Percentiles rank a stretch among this genome's conserved stretches.
Conservation (phyloP, 2,888 invertebrate genomes). For the Acrocera orbiculus region DNA sequence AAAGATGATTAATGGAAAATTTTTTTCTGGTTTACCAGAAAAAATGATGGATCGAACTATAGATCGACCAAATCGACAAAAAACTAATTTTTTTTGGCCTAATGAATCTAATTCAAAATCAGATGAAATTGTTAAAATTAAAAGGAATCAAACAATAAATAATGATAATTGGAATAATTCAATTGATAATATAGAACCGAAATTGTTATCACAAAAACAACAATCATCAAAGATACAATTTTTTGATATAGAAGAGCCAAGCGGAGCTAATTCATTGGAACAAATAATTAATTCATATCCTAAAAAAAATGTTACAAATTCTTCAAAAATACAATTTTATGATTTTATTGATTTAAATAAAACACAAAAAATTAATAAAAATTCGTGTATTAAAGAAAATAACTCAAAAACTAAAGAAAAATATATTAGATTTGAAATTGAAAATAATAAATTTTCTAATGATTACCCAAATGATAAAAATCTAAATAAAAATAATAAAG, state of each 20-base stretch:
- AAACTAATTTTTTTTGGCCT: conserved; percentile 31
- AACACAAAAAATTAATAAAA: conserved; percentile 22
- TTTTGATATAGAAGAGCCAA: conserved; percentile 20
- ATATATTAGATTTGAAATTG: conserved; percentile 9
- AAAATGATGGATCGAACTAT: conserved; percentile 24
- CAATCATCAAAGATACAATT: conserved; percentile 29
- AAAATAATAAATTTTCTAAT: too few species aligned
- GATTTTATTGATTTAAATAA: conserved; percentile 21
- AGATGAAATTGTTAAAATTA: conserved; percentile 19
- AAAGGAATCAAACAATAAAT: conserved; percentile 11
- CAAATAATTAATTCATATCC: not conserved
- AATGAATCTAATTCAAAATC: conserved; percentile 24
- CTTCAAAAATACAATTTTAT: conserved; percentile 27
- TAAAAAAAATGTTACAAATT: conserved; percentile 22
- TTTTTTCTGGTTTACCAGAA: conserved; percentile 28
- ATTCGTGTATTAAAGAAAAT: conserved; percentile 23
- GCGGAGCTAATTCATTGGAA: conserved; percentile 12
- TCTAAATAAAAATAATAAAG: conserved; percentile 6
- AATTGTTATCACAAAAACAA: conserved; percentile 25
- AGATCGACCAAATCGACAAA: conserved; percentile 21
- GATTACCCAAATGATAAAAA: too few species aligned
- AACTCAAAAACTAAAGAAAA: conserved; percentile 14
- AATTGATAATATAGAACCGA: conserved; percentile 15
- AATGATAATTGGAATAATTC: not conserved
- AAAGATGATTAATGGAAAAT: conserved; percentile 30